These are phyloP conservation scores for Phyllopteryx taeniolatus DNA, from an alignment of 2,113 vertebrate species.

Conservation along the genomic window DNA sequence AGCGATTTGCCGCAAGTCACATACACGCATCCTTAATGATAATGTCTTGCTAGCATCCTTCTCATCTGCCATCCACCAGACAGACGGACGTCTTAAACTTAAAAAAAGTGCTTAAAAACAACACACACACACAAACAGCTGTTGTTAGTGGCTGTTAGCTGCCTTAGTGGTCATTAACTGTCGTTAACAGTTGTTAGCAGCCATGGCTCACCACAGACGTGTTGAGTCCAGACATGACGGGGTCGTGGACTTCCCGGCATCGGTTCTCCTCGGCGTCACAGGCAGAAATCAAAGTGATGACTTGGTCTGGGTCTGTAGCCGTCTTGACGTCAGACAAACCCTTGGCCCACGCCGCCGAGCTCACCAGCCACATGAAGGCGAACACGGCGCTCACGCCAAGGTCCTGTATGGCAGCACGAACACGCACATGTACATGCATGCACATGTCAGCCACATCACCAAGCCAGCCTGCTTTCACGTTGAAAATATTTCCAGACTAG, in stretches of 20 bases:
- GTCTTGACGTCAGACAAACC: conserved; percentile 88
- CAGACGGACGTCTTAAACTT: too few relatives aligned
- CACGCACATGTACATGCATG: background rate
- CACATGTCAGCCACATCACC: background rate
- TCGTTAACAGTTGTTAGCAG: background rate
- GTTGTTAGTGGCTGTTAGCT: background rate
- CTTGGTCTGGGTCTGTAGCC: conserved; percentile 82
- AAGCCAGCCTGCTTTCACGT: background rate
- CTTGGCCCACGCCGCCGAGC: conserved; percentile 89
- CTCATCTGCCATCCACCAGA: too few relatives aligned
- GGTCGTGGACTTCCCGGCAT: conserved; percentile 79
- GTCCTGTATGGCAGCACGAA: conserved; percentile 69
- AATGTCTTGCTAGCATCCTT: too few relatives aligned
- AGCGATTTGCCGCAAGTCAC: too few relatives aligned
- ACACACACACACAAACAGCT: too few relatives aligned
- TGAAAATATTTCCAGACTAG: background rate
- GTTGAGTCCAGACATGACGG: conserved; percentile 89
- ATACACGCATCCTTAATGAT: too few relatives aligned
- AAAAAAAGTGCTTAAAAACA: too few relatives aligned
- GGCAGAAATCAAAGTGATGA: conserved; percentile 72
- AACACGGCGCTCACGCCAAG: conserved; percentile 84
- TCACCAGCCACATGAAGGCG: conserved; percentile 91
- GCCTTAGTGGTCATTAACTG: background rate
- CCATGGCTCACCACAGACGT: conserved; percentile 82
- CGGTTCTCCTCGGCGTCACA: conserved; percentile 66